These are phyloP conservation scores for Donacobius atricapilla DNA, from an alignment of 2,113 vertebrate genomes.

Conservation along the genomic window DNA sequence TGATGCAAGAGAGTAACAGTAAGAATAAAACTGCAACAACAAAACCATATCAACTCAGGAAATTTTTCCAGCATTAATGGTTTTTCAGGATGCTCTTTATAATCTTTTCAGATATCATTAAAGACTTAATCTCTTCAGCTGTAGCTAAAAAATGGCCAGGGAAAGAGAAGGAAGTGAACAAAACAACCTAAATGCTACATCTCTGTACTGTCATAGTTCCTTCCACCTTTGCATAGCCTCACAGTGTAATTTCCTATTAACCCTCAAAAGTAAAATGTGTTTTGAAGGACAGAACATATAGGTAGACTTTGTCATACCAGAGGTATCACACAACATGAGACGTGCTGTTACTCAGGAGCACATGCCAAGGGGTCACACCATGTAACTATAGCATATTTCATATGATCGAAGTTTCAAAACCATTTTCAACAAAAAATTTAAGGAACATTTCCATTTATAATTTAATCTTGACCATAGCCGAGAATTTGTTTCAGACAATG, in stretches of 20 bases:
- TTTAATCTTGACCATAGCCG: background rate
- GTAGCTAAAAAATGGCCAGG: background rate
- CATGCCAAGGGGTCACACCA: slow-evolving; percentile 27
- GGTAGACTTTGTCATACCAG: slow-evolving; percentile 19
- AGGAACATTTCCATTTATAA: background rate
- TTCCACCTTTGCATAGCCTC: slow-evolving; percentile 36
- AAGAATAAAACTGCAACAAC: background rate
- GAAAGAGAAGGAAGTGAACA: slow-evolving; percentile 59
- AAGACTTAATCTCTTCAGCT: background rate
- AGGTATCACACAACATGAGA: background rate
- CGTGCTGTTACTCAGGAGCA: slow-evolving; percentile 19
- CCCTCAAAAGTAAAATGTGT: background rate
- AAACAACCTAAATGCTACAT: slow-evolving; percentile 56
- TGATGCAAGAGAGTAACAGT: background rate
- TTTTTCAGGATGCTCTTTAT: background rate
- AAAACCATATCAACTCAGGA: background rate
- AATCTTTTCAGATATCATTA: background rate
- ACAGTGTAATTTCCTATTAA: slow-evolving; percentile 41
- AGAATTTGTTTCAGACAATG: background rate
- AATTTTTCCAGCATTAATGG: background rate
- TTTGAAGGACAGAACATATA: slow-evolving; percentile 20
- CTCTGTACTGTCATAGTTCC: slow-evolving; percentile 22
- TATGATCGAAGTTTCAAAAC: background rate
- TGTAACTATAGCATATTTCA: background rate
- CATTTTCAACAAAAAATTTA: slow-evolving; percentile 37